Percentiles rank a stretch among this genome's conserved stretches.
These are phyloP conservation scores for Sinella curviseta DNA, from an alignment of 1,140 invertebrate genomes.

Conservation along the genomic window DNA sequence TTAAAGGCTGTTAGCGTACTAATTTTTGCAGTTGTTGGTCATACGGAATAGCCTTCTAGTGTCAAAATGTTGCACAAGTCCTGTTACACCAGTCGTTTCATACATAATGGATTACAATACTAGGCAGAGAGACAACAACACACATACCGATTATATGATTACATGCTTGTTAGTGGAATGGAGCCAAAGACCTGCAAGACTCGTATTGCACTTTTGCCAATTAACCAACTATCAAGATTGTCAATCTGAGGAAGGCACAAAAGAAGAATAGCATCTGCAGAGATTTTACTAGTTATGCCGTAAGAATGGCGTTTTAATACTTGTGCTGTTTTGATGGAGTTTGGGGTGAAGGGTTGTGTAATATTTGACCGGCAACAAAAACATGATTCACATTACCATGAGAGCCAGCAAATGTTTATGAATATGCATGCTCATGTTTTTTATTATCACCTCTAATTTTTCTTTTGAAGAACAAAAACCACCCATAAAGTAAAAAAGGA, in stretches of 20 bases:
- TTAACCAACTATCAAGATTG: slow-evolving; percentile 19
- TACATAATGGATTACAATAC: not conserved
- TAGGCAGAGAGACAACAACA: too few species aligned
- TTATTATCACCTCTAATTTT: slow-evolving; percentile 12
- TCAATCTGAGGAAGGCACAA: not conserved
- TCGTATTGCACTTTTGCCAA: slow-evolving; percentile 10
- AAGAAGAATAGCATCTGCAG: too few species aligned
- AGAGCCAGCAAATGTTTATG: too few species aligned
- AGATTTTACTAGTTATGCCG: too few species aligned
- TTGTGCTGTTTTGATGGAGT: too few species aligned
- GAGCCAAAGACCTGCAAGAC: slow-evolving; percentile 1
- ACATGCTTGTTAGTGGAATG: not conserved
- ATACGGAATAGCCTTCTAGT: not conserved
- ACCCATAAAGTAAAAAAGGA: not conserved
- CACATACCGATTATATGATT: too few species aligned
- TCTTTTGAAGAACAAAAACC: not conserved
- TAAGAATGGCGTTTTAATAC: too few species aligned
- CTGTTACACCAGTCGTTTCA: not conserved
- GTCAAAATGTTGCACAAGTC: not conserved
- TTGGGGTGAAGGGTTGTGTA: too few species aligned
- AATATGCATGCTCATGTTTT: slow-evolving; percentile 5
- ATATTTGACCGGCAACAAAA: too few species aligned
- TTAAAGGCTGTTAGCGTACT: not conserved
- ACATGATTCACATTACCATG: too few species aligned
- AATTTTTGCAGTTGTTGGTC: not conserved